Evolutionary conservation across 2,888 invertebrate genomes (phyloP), one percentile per base, ranked within the genome.

Genomic region (Gryllus longicercus): DNA sequence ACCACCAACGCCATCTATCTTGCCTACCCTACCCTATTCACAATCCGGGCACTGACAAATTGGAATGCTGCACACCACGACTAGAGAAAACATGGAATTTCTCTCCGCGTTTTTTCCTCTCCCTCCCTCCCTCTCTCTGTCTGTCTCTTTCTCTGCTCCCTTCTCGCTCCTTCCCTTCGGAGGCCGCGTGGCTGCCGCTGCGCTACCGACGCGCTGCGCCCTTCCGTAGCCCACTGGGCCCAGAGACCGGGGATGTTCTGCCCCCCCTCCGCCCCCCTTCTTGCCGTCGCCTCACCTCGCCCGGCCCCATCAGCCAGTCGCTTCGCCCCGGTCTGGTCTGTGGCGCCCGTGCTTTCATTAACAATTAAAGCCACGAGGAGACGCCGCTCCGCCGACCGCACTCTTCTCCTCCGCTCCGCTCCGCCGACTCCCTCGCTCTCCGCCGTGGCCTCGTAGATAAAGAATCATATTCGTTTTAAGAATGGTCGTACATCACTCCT

Each of bases 11-110:
- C 63, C 74, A 78, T 78, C 78, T 63, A 74, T 78, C 78, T 74
- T 78, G 23, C n/a, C 50, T 77, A 77, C 50, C 50, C 77, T 38
- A n/a, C 78, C 78, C 63, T 38, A 78, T 74, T 78, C 78, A 78
- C 38, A 25, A 50, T 38, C 74, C 11, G 74, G 78, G 77, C 80
- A 77, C 80, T 80, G 80, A 80, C 80, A 80, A 80, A 80, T 80
- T 80, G 80, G 63, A 80, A 80, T 80, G 80, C 80, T 75, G 63
- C 74, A 77, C 21, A 74, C 51, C 74, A 75, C 50, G 75, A 79
- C 80, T 77, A 38, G 76, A 63, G 76, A 80, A 76, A 80, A 50
- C 49, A 23, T 18, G 51, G 77, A 76, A 76, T 76, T 80, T 77
- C 25, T 77, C 74, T 63, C 51, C 25, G 21, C 75, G 10, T 76